Percentiles rank a stretch among this genome's conserved stretches.
These are phyloP conservation scores for Pseudorectes ferrugineus DNA, from an alignment of 2,113 vertebrate genomes.

Conservation along the genomic window DNA sequence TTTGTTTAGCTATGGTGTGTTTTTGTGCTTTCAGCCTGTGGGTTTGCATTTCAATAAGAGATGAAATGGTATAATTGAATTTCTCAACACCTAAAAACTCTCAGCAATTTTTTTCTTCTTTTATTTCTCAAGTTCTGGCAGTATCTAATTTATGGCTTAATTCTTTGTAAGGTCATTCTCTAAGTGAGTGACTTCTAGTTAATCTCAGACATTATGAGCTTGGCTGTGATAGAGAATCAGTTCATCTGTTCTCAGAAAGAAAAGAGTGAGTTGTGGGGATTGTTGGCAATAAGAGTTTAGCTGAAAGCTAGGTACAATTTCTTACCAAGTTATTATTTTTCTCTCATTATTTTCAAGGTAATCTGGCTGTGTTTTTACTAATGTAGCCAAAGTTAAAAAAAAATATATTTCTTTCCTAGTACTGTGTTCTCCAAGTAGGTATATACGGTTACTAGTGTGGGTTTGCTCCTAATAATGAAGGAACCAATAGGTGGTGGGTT, in stretches of 20 bases:
- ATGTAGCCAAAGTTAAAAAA: background rate
- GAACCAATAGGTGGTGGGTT: rapidly evolving
- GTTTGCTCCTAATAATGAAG: background rate
- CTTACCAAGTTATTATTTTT: background rate
- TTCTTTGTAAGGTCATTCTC: slow-evolving; percentile 36
- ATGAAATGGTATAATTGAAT: background rate
- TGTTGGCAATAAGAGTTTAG: background rate
- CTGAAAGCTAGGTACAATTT: background rate
- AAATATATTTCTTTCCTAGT: background rate
- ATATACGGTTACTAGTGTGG: background rate
- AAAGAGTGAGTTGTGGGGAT: background rate
- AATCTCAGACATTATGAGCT: background rate
- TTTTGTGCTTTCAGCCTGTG: background rate
- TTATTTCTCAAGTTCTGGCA: slow-evolving; percentile 11
- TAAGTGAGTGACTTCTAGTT: slow-evolving; percentile 11
- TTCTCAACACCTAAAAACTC: slow-evolving; percentile 16
- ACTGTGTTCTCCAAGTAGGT: background rate
- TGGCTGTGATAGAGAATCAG: background rate
- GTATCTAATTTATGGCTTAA: slow-evolving; percentile 26
- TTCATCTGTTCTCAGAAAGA: background rate
- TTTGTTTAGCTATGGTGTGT: background rate
- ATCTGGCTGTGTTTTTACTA: background rate
- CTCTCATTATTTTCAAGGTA: background rate
- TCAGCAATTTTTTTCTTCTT: background rate
- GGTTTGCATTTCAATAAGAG: background rate